Evolutionary conservation across 2,888 invertebrate species (phyloP).

Genomic region (Drosophila paranaensis): DNA sequence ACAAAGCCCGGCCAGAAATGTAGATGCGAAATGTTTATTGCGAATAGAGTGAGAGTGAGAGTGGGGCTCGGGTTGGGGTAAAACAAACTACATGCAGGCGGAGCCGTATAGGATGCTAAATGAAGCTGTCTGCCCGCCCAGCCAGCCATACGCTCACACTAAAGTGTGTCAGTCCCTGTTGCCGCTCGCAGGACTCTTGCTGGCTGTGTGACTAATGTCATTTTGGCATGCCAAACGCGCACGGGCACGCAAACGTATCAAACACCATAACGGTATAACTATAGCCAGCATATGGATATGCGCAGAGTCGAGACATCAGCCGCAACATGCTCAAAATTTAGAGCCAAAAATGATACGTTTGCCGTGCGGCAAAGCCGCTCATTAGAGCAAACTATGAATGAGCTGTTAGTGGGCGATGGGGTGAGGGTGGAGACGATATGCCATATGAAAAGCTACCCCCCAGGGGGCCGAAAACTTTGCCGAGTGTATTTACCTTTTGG

Average conservation of each 20-base stretch:
- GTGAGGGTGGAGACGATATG: conserved; percentile 3
- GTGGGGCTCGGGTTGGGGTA: neutral
- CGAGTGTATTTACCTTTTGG: conserved; percentile 70
- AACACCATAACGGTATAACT: conserved; percentile 37
- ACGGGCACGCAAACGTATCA: conserved; percentile 64
- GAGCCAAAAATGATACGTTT: conserved; percentile 65
- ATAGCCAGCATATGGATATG: conserved; percentile 33
- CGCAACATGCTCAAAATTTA: conserved; percentile 52
- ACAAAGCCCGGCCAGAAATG: conserved; percentile 35
- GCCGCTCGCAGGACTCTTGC: conserved; percentile 21
- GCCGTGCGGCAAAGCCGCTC: conserved; percentile 56
- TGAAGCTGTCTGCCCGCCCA: conserved; percentile 55
- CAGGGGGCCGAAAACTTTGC: conserved; percentile 52
- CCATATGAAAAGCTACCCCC: conserved; percentile 61
- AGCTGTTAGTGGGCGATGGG: neutral
- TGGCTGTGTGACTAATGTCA: conserved; percentile 75
- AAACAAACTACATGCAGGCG: conserved; percentile 23
- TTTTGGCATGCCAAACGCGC: conserved; percentile 73
- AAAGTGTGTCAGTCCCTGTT: conserved; percentile 14
- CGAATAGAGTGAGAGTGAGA: neutral
- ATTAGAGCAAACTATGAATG: conserved; percentile 67
- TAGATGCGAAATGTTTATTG: conserved; percentile 30
- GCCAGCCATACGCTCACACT: conserved; percentile 8
- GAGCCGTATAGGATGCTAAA: conserved; percentile 44
- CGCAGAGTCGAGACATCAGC: conserved; percentile 44